Conservation (phyloP, 2,113 vertebrate genomes). For the Heterochromis multidens region DNA sequence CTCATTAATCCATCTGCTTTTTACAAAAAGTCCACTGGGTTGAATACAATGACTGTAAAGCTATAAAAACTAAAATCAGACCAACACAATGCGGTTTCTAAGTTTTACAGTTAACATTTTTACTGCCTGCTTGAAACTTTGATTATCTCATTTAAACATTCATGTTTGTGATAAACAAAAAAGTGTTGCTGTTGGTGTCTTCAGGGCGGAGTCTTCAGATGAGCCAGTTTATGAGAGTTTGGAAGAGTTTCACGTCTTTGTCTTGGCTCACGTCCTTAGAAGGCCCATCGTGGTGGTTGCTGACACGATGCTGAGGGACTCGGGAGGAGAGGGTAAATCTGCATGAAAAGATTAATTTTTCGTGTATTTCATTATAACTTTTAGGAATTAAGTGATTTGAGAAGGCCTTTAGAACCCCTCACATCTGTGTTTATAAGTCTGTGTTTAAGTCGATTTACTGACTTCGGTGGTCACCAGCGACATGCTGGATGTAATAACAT, state of each 20-base stretch:
- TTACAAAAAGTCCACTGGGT: background rate
- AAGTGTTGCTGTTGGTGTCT: background rate
- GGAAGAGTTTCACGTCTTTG: constrained; percentile 96
- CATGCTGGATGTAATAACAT: too few species aligned
- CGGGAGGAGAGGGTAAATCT: constrained; percentile 88
- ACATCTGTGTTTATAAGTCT: too few species aligned
- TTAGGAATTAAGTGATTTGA: too few species aligned
- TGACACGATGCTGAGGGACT: constrained; percentile 97
- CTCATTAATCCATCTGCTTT: constrained; percentile 10
- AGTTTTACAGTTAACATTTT: background rate
- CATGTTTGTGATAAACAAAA: background rate
- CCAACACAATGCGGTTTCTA: background rate
- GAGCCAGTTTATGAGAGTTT: constrained; percentile 96
- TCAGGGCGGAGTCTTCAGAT: constrained; percentile 85
- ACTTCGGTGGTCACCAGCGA: too few species aligned
- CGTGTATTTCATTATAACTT: background rate
- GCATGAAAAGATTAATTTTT: too few species aligned
- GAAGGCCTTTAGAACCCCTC: too few species aligned
- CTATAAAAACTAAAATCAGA: background rate
- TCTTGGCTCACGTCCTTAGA: constrained; percentile 89
- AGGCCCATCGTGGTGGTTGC: constrained; percentile 95
- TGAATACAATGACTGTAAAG: background rate
- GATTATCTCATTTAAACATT: background rate
- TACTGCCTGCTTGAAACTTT: too few species aligned
- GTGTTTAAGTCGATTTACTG: too few species aligned